A percentile compares a stretch with the other conserved stretches of the same genome.
Evolutionary conservation across 2,797 vertebrate genomes (phyloP).

Genomic region (Microctenopoma lineatum): DNA sequence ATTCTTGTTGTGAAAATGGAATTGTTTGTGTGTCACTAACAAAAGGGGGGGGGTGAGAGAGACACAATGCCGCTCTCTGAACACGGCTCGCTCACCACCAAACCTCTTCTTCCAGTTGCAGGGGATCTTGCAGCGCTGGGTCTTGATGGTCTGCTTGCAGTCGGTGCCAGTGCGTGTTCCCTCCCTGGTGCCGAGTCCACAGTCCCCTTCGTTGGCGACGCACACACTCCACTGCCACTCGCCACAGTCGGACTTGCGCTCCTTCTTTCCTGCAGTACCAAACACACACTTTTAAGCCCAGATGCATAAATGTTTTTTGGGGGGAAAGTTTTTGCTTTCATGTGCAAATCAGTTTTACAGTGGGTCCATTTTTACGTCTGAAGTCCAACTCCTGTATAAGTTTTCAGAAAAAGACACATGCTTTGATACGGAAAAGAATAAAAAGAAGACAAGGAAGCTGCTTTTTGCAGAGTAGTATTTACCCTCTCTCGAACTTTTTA

Average conservation of each 20-base stretch:
- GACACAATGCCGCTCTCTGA: background rate
- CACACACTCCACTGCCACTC: conserved; percentile 99
- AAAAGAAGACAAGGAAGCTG: background rate
- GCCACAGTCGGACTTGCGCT: conserved; percentile 94
- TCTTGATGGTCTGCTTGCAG: conserved; percentile 98
- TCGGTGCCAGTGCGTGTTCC: conserved; percentile 91
- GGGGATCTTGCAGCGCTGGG: conserved; percentile 97
- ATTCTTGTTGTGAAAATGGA: conserved; percentile 48
- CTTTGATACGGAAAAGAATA: too few relatives aligned
- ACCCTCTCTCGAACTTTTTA: conserved; percentile 30
- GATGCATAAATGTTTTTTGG: too few relatives aligned
- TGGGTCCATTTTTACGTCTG: background rate
- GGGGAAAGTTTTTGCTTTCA: background rate
- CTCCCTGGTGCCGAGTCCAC: conserved; percentile 93
- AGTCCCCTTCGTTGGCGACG: conserved; percentile 93
- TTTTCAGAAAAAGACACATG: too few relatives aligned
- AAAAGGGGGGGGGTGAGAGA: conserved; percentile 17
- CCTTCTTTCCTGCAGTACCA: conserved; percentile 89
- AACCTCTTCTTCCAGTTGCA: conserved; percentile 99
- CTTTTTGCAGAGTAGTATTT: conserved; percentile 19
- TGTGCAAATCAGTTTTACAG: background rate
- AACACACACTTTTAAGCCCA: background rate
- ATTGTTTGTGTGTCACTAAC: conserved; percentile 49
- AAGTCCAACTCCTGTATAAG: background rate
- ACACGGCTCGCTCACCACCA: conserved; percentile 85